A percentile compares a stretch with the other conserved stretches of the same genome.
Evolutionary conservation across 53 echinoderm and acorn worm genomes (phyloP).

Genomic region (Actinopyga echinites): DNA sequence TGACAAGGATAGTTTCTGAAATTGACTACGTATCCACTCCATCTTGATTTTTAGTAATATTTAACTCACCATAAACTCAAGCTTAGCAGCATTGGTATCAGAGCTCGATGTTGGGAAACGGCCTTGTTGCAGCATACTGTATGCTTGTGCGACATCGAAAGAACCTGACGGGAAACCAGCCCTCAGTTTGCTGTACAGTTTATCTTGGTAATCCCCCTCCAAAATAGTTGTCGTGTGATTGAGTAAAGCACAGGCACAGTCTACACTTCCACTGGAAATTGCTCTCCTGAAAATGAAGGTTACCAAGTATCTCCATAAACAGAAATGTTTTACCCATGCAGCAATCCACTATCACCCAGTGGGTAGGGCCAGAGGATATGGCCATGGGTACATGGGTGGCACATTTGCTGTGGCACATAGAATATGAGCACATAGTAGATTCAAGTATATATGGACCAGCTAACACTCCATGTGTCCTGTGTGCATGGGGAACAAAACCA

Average conservation of each 20-base stretch:
- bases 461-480: too few species aligned
- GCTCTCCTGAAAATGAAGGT: constrained; percentile 68
- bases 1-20: too few species aligned
- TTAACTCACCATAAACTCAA: constrained; percentile 84
- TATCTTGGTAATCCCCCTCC: constrained; percentile 88
- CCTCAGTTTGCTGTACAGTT: constrained; percentile 84
- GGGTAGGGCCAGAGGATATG: too few species aligned
- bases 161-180: constrained; percentile 98
- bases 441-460: too few species aligned
- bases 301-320: neutral
- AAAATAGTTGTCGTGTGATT: constrained; percentile 88
- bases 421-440: too few species aligned
- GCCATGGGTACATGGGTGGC: too few species aligned
- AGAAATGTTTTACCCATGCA: too few species aligned
- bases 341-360: too few species aligned
- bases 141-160: constrained; percentile 93
- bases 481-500: too few species aligned
- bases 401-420: too few species aligned
- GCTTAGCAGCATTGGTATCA: constrained; percentile 92
- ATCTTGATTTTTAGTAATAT: too few species aligned
- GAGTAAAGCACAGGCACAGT: constrained; percentile 96
- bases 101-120: constrained; percentile 87
- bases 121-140: constrained; percentile 97
- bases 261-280: constrained; percentile 88
- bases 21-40: too few species aligned